Base-by-base conservation (phyloP, 1,140 invertebrate genomes). In the Trichoplusia ni region DNA sequence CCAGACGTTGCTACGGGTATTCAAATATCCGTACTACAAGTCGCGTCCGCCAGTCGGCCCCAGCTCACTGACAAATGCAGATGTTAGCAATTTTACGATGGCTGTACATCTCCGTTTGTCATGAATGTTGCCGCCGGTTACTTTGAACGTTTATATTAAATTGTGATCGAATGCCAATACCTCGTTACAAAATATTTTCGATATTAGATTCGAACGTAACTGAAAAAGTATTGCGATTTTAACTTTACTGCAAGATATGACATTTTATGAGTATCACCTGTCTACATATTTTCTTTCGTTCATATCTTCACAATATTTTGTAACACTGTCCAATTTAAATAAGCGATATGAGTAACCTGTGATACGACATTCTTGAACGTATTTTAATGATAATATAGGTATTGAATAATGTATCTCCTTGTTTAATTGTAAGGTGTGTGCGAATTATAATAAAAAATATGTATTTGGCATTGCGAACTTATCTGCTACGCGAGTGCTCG, bases 401-500 rank as follows among this genome's bases (percentile, higher is more conserved):
- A 59, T 33, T 44, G 9, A 31, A 29, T 42, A 42, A 53, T 25
- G 18, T 31, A 60, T 51, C n/a, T 35, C 31, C 19, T 49, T 53
- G 60, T 53, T 44, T 53, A 63, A 44, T 53, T 44, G 16, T 63
- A 54, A 63, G 33, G n/a, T 63, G 35, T 42, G 27, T 25, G 60
- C 38, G 25, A 40, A 62, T 51, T 51, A 59, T 46, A 59, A 40
- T 42, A 40, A 40, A 56, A 40, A 51, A 4, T 35, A 35, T 40
- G 25, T 53, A n/a, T 56, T 56, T 35, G 37, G 53, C 53, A 31
- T 44, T 58, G 62, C 62, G 62, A 63, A 64, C 21, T 38, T 64
- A 58, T 64, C 53, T 21, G 53, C 53, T 29, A 47, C 49, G 62
- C 62, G 51, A 64, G 42, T 38, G 51, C 35, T 42, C 13, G n/a